A percentile compares a stretch with the other conserved stretches of the same genome.
phyloP scores from a whole-genome alignment of 2,888 invertebrate genomes.

The Pyrocoelia pectoralis region DNA sequence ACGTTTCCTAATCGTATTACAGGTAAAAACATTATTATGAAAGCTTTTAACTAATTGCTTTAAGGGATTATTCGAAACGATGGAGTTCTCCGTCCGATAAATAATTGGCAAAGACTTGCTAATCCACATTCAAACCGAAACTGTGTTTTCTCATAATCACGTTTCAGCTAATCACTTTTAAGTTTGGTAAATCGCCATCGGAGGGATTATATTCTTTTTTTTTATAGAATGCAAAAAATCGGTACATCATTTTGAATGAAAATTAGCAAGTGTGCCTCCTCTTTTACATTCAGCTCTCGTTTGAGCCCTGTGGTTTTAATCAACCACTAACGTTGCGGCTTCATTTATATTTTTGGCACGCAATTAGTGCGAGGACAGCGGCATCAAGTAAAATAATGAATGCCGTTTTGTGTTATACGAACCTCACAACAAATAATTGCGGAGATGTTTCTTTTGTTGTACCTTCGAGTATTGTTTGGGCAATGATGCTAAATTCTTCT shows the following conservation, averaged over 20 bases:
- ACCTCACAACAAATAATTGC: conserved; percentile 19
- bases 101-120: too few species aligned
- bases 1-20: not conserved
- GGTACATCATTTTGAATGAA: not conserved
- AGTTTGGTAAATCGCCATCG: not conserved
- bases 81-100: too few species aligned
- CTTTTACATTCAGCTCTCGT: conserved; percentile 26
- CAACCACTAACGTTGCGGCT: conserved; percentile 34
- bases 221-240: not conserved
- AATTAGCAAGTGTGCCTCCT: not conserved
- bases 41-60: not conserved
- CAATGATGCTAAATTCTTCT: conserved; percentile 12
- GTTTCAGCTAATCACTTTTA: not conserved
- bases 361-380: conserved; percentile 33
- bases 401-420: conserved; percentile 20
- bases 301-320: conserved; percentile 35
- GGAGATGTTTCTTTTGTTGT: conserved; percentile 2
- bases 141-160: too few species aligned
- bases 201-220: not conserved
- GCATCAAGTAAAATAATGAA: conserved; percentile 26
- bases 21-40: not conserved
- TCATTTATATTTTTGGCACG: conserved; percentile 37
- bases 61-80: not conserved
- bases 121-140: too few species aligned
- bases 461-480: conserved; percentile 7